Evolutionary conservation across 2,113 vertebrate genomes (phyloP).

Genomic region (Phasianus colchicus): DNA sequence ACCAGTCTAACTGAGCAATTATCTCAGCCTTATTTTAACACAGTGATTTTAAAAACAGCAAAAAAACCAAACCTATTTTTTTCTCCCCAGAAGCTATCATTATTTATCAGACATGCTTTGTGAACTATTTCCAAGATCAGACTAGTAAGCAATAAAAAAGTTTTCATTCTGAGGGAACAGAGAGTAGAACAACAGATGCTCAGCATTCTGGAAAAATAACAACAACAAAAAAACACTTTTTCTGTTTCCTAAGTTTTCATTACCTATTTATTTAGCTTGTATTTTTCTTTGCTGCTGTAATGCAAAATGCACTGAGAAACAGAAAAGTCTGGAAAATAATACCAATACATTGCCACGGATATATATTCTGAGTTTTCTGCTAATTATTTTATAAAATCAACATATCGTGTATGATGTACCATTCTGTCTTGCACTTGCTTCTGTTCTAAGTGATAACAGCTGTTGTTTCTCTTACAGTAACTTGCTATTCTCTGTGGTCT

Average conservation of each 20-base stretch:
- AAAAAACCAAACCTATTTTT: background rate
- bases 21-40: background rate
- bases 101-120: slow-evolving; percentile 17
- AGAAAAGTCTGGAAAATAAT: background rate
- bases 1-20: background rate
- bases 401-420: background rate
- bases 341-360: background rate
- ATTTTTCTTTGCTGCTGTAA: background rate
- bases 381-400: slow-evolving; percentile 16
- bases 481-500: background rate
- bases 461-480: background rate
- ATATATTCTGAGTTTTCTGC: background rate
- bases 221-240: background rate
- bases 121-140: slow-evolving; percentile 15
- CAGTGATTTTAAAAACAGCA: slow-evolving; percentile 21
- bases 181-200: background rate
- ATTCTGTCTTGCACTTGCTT: background rate
- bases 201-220: background rate
- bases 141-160: background rate
- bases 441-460: background rate
- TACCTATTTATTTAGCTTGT: background rate
- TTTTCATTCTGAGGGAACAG: background rate
- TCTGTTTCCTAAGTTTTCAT: slow-evolving; percentile 13
- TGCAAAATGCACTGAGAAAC: slow-evolving; percentile 10
- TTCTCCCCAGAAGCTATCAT: background rate